These are phyloP conservation scores for Paramormyrops hopkinsi DNA, from an alignment of 2,797 vertebrate species.

Conservation along the genomic window DNA sequence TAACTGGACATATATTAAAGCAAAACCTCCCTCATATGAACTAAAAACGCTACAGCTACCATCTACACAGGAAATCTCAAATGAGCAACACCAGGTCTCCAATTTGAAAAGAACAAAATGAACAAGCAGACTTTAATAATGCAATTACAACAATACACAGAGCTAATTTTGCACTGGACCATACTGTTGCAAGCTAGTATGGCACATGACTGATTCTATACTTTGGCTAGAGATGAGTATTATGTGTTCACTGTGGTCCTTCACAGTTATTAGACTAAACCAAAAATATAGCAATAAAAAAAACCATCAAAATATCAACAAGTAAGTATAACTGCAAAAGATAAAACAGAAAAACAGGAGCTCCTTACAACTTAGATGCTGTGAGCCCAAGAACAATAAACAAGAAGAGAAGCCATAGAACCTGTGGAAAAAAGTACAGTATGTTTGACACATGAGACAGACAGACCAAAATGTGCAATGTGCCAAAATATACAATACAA, in stretches of 20 bases:
- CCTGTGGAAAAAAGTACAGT: slow-evolving; percentile 50
- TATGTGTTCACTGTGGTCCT: not conserved
- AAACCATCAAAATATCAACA: not conserved
- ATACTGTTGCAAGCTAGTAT: not conserved
- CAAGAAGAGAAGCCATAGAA: slow-evolving; percentile 83
- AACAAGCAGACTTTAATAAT: not conserved
- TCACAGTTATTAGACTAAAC: not conserved
- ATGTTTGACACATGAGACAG: not conserved
- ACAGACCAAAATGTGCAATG: not conserved
- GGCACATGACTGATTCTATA: not conserved
- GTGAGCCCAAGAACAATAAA: slow-evolving; percentile 80
- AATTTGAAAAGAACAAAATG: not conserved
- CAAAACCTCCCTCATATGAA: not conserved
- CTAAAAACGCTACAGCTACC: not conserved
- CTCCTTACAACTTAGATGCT: slow-evolving; percentile 88
- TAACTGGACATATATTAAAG: not conserved
- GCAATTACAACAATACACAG: not conserved
- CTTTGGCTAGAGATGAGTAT: not conserved
- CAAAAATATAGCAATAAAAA: not conserved
- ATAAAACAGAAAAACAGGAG: not conserved
- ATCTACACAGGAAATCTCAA: not conserved
- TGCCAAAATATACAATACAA: not conserved
- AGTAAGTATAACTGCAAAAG: not conserved
- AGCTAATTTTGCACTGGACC: not conserved
- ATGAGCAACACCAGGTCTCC: not conserved